phyloP scores from a whole-genome alignment of 2,888 invertebrate species.

The Lithophane leautieri region DNA sequence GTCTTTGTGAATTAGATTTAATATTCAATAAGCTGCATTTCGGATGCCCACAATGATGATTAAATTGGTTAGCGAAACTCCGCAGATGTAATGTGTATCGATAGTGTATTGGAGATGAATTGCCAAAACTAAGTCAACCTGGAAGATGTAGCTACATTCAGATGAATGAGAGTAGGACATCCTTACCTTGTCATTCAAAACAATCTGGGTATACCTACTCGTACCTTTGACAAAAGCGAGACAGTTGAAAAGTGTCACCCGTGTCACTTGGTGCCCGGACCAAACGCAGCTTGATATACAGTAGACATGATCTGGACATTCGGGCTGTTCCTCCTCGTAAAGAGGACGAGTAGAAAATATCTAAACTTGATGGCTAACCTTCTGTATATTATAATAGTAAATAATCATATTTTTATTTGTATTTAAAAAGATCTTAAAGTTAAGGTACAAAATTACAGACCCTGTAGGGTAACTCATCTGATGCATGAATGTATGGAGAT shows the following conservation, averaged over 20 bases:
- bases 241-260: too few species aligned
- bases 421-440: too few species aligned
- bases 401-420: too few species aligned
- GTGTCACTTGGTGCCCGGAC: too few species aligned
- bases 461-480: background rate
- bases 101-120: background rate
- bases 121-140: background rate
- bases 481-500: background rate
- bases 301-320: background rate
- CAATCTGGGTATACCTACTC: background rate
- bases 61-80: too few species aligned
- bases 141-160: background rate
- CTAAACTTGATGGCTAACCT: background rate
- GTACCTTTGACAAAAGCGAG: too few species aligned
- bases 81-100: too few species aligned
- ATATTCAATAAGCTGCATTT: background rate
- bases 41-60: too few species aligned
- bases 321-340: background rate
- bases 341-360: background rate
- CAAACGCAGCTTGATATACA: too few species aligned
- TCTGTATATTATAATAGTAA: too few species aligned
- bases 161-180: background rate
- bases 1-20: conserved; percentile 5
- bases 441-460: too few species aligned
- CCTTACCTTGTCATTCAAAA: background rate